Evolutionary conservation across 1,140 invertebrate species (phyloP), one percentile per base, ranked within the genome.

Genomic region (Campodea augens): DNA sequence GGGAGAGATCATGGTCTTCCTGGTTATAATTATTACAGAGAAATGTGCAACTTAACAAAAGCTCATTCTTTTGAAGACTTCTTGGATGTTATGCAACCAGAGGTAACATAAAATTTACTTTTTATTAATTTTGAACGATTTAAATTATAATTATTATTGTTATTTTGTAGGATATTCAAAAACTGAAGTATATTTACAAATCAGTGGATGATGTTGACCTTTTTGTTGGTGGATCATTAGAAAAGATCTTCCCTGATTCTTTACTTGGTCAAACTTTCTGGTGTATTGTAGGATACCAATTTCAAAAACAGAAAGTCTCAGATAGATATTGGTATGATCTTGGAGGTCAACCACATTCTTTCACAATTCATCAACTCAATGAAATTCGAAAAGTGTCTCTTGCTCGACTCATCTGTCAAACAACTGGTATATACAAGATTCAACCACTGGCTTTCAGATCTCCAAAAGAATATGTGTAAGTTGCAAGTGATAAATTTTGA

Each of bases 191-290:
- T 2, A n/a, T 64, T 7, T 62, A 62, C 48, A 50, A 42, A 1
- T 54, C 49, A 27, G 62, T 65, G 23, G 62, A 71, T 41, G 73
- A 76, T 51, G 63, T 74, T 20, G 74, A 76, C 53, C 54, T 74
- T 5, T 72, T 68, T 51, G 59, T 69, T 24, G 69, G 66, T 4
- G 68, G 63, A 66, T 39, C 58, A 60, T 12, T 51, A 54, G 74
- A 75, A 53, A 55, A 51, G 4, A 58, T 61, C 5, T 52, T 68
- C 3, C 52, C 57, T 15, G 70, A 63, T 3, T 69, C 66, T 3
- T 46, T 72, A 3, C 57, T 72, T 20, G 75, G 75, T 1, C 73
- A 71, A 12, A 75, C 73, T 5, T 74, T 74, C 51, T 59, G 64
- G 13, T 75, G 72, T 51, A 69, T 77, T 25, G 61, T 78, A 18